phyloP scores from a whole-genome alignment of 2,797 vertebrate species.

The Parauchenoglanis punctatus region DNA sequence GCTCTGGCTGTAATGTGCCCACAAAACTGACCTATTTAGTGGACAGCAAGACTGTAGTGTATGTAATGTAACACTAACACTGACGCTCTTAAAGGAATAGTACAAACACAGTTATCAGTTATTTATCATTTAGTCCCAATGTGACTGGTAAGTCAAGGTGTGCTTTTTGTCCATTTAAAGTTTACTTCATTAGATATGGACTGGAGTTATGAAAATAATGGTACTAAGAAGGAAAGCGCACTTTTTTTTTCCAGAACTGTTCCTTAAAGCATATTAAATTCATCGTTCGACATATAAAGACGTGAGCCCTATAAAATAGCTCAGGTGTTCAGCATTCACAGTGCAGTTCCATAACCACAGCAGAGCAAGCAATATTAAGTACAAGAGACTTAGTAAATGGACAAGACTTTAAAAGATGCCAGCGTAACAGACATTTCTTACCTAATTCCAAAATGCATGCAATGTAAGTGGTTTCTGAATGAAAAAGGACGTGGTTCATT shows the following conservation, averaged over 20 bases:
- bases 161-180: neutral
- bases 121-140: neutral
- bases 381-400: neutral
- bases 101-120: neutral
- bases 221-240: neutral
- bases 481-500: constrained; percentile 4
- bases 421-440: constrained; percentile 29
- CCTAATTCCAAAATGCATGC: neutral
- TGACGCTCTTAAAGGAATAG: neutral
- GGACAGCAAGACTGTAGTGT: neutral
- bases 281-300: neutral
- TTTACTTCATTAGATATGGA: neutral
- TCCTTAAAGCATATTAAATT: no score
- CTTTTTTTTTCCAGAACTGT: no score
- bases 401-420: neutral
- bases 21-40: neutral
- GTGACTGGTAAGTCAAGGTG: neutral
- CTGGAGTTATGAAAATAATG: neutral
- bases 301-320: constrained; percentile 2
- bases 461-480: constrained; percentile 8
- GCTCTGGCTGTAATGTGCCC: neutral
- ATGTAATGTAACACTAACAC: neutral
- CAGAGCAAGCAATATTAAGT: constrained; percentile 22
- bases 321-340: constrained; percentile 18
- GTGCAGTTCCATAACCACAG: constrained; percentile 1